A percentile compares a stretch with the other conserved stretches of the same genome.
Conservation (phyloP, 2,888 invertebrate genomes). For the Pilophorus perplexus region DNA sequence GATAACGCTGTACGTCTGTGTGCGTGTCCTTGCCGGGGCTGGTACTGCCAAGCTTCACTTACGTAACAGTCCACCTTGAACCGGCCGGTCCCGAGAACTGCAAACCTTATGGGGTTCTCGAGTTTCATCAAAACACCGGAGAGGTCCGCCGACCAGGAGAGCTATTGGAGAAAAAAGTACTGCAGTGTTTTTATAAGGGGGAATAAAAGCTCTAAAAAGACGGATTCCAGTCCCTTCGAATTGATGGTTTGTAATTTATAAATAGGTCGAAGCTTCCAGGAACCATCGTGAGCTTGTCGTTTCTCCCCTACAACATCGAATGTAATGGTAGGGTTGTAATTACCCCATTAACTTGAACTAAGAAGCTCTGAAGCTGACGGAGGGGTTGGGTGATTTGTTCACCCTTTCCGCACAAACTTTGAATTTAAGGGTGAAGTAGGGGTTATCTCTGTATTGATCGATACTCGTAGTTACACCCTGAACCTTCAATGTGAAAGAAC, state of each 20-base stretch:
- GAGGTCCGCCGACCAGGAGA: no score
- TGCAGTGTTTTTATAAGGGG: no score
- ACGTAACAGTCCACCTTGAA: constrained; percentile 14
- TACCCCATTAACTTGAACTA: not conserved
- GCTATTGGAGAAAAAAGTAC: no score
- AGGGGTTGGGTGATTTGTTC: not conserved
- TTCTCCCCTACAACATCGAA: not conserved
- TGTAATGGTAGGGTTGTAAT: not conserved
- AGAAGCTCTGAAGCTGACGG: not conserved
- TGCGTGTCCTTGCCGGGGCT: constrained; percentile 17
- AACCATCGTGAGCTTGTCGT: no score
- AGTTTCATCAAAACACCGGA: not conserved
- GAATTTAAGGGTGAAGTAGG: not conserved
- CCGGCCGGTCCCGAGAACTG: not conserved
- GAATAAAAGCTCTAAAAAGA: no score
- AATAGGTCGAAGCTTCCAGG: no score
- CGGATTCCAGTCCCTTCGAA: no score
- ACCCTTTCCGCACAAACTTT: not conserved
- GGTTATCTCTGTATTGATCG: no score
- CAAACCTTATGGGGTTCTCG: constrained; percentile 11
- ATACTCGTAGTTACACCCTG: no score
- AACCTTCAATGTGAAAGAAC: no score
- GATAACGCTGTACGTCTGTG: not conserved
- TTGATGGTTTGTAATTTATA: no score
- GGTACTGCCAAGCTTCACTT: constrained; percentile 9